These are phyloP conservation scores for Orthonychiurus folsomi DNA, from an alignment of 2,888 invertebrate genomes.

Conservation along the genomic window DNA sequence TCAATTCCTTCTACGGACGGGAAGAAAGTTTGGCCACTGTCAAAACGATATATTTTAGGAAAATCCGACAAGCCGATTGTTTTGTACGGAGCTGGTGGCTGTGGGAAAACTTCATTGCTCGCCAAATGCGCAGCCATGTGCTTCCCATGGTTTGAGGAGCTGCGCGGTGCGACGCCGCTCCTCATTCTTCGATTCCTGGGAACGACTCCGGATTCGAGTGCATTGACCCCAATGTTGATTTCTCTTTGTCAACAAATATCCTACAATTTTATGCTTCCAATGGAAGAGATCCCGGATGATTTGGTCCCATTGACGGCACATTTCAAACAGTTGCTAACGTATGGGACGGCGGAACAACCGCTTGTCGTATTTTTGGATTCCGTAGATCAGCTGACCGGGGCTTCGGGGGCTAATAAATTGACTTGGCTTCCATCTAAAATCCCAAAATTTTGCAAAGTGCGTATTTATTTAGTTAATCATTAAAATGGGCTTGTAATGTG, in stretches of 20 bases:
- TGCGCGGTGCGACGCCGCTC: slow-evolving; percentile 59
- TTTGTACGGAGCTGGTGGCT: slow-evolving; percentile 90
- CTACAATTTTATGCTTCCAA: slow-evolving; percentile 81
- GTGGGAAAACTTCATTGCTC: slow-evolving; percentile 92
- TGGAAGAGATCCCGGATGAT: slow-evolving; percentile 91
- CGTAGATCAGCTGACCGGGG: slow-evolving; percentile 90
- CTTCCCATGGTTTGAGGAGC: slow-evolving; percentile 61
- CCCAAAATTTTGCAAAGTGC: slow-evolving; percentile 80
- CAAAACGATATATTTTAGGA: slow-evolving; percentile 70
- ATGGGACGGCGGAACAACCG: slow-evolving; percentile 73
- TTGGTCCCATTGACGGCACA: slow-evolving; percentile 89
- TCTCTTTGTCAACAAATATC: slow-evolving; percentile 94
- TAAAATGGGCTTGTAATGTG: too few relatives aligned
- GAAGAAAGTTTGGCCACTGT: slow-evolving; percentile 74
- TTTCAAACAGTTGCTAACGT: slow-evolving; percentile 83
- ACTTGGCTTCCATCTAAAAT: slow-evolving; percentile 90
- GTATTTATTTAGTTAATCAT: too few relatives aligned
- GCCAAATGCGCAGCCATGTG: slow-evolving; percentile 77
- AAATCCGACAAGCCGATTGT: slow-evolving; percentile 78
- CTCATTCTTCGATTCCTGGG: slow-evolving; percentile 87
- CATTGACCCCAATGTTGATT: slow-evolving; percentile 83
- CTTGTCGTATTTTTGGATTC: slow-evolving; percentile 87
- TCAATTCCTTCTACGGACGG: slow-evolving; percentile 86
- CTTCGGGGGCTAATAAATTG: slow-evolving; percentile 87
- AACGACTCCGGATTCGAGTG: slow-evolving; percentile 93